Base-by-base conservation (phyloP, 1,140 invertebrate genomes). In the Pomphorhynchus laevis region DNA sequence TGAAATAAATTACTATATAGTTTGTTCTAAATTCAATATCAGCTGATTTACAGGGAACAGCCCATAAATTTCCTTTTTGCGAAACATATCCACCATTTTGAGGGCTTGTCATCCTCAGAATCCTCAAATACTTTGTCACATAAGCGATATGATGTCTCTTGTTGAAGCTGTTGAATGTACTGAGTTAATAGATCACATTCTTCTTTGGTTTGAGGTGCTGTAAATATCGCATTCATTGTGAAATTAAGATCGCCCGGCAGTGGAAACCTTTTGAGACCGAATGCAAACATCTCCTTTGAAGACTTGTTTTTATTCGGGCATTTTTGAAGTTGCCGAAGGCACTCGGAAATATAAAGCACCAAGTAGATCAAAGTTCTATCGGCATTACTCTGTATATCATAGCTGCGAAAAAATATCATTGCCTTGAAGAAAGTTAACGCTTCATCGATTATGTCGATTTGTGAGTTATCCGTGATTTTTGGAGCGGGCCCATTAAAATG, bases 21-120 rank as follows among this genome's bases (percentile, higher is more conserved):
- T n/a, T n/a, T n/a, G n/a, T n/a, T n/a, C n/a, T n/a, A n/a, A n/a
- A n/a, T n/a, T n/a, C n/a, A n/a, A n/a, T n/a, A n/a, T n/a, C n/a
- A n/a, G n/a, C n/a, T n/a, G n/a, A n/a, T n/a, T n/a, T n/a, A n/a
- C n/a, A n/a, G n/a, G n/a, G n/a, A n/a, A n/a, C n/a, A n/a, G 51
- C 98, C 86, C 84, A 98, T 93, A 53, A 98, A 98, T 63, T 84
- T 86, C 65, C 82, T 86, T 53, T 86, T 86, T 12, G 79, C 71
- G 63, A 98, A 98, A 53, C 86, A 95, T 21, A 91, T 61, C 89
- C 89, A 98, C 86, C 86, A 98, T 62, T 93, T 93, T 50, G 74
- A 82, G 11, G 86, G 79, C 51, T 80, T 82, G 2, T 76, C 76
- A 58, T 77, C 74, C 44, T 75, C 70, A 17, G 68, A 66, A 32